Evolutionary conservation across 2,113 vertebrate species (phyloP).

Genomic region (Ceyx cyanopectus): DNA sequence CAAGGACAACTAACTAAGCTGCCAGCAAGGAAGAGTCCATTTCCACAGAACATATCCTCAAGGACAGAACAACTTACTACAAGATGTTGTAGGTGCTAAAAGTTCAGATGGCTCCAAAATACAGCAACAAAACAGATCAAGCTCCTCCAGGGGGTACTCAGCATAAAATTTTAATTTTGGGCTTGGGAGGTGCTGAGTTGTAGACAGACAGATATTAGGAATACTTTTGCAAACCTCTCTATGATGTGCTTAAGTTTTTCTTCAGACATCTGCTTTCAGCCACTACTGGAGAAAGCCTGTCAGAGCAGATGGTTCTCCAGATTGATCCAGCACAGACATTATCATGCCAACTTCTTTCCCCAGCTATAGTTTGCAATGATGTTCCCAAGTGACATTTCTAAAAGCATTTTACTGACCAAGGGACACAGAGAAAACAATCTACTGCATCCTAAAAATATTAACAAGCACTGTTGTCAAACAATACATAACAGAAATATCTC

Average conservation of each 20-base stretch:
- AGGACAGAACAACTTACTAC: neutral
- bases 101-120: neutral
- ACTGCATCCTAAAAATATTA: neutral
- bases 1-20: neutral
- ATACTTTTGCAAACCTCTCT: neutral
- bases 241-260: neutral
- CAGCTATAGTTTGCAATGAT: neutral
- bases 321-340: neutral
- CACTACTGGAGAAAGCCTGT: neutral
- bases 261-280: neutral
- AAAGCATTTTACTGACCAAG: neutral
- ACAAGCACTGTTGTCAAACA: neutral
- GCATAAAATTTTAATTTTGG: neutral
- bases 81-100: neutral
- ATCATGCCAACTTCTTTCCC: neutral
- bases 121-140: neutral
- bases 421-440: neutral
- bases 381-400: neutral
- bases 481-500: neutral
- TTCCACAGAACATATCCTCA: neutral
- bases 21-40: neutral
- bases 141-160: neutral
- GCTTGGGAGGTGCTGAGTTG: neutral
- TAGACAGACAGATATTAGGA: neutral
- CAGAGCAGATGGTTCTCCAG: neutral